Conservation (phyloP, 1,140 invertebrate species). For the Nasonia longicornis region DNA sequence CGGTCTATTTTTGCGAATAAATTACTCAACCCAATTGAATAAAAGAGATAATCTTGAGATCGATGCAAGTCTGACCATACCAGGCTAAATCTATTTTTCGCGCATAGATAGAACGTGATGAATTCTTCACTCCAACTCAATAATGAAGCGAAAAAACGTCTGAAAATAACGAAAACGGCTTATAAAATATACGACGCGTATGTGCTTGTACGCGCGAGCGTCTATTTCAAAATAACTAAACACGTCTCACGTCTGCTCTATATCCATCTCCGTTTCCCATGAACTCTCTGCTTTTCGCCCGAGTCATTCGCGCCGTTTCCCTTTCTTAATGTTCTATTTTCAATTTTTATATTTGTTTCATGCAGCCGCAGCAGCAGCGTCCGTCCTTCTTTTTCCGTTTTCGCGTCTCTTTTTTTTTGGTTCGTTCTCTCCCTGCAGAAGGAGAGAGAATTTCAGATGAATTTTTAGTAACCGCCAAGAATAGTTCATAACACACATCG, state of each 20-base stretch:
- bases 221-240: conserved; percentile 33
- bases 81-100: conserved; percentile 31
- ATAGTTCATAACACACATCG: conserved; percentile 10
- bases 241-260: conserved; percentile 4
- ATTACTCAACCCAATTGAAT: too few species aligned
- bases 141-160: not conserved
- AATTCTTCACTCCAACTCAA: too few species aligned
- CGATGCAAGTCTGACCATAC: conserved; percentile 34
- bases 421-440: not conserved
- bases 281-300: conserved; percentile 6
- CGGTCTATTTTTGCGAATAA: too few species aligned
- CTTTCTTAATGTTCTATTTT: conserved; percentile 31
- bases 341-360: conserved; percentile 34
- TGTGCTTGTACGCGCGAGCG: not conserved
- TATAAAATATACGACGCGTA: not conserved
- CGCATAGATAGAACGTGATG: not conserved
- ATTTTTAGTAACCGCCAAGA: conserved; percentile 21
- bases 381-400: not conserved
- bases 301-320: conserved; percentile 6
- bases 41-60: not conserved
- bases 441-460: conserved; percentile 12
- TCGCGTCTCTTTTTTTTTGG: conserved; percentile 8
- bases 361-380: not conserved
- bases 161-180: not conserved
- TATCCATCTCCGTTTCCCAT: conserved; percentile 13